A percentile compares a stretch with the other conserved stretches of the same genome.
Conservation (phyloP, 1,140 invertebrate species). For the Pogonomyrmex barbatus region DNA sequence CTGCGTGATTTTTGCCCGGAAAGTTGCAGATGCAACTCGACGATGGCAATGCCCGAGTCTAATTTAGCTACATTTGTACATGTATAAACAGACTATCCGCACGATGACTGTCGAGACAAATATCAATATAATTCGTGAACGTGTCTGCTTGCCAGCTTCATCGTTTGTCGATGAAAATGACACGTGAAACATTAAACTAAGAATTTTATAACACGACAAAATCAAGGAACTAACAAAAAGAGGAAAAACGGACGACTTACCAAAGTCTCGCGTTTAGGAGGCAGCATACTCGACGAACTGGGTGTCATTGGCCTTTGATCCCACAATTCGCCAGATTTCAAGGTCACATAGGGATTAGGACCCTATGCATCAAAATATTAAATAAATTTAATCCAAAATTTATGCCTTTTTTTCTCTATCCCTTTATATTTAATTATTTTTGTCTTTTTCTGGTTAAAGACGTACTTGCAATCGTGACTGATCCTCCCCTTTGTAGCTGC, state of each 20-base stretch:
- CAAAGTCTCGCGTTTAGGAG: slow-evolving; percentile 70
- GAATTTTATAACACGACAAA: slow-evolving; percentile 3
- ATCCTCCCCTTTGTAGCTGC: slow-evolving; percentile 47
- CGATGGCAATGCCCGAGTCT: slow-evolving; percentile 56
- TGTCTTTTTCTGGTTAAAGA: neutral
- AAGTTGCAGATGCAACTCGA: slow-evolving; percentile 26
- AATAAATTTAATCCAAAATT: neutral
- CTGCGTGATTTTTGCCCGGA: slow-evolving; percentile 23
- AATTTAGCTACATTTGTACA: slow-evolving; percentile 36
- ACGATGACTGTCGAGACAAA: neutral
- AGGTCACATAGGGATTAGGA: slow-evolving; percentile 68
- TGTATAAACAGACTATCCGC: neutral
- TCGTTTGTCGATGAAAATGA: neutral
- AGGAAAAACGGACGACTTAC: slow-evolving; percentile 51
- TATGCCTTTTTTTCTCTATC: neutral
- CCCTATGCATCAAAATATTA: slow-evolving; percentile 45
- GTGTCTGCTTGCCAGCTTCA: neutral
- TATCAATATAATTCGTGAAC: neutral
- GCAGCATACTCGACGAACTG: slow-evolving; percentile 67
- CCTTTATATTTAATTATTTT: neutral
- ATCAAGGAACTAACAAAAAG: neutral
- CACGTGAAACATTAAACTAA: neutral
- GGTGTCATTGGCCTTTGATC: slow-evolving; percentile 70
- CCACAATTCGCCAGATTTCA: slow-evolving; percentile 70
- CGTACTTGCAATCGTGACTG: slow-evolving; percentile 69